A percentile compares a stretch with the other conserved stretches of the same genome.
These are phyloP conservation scores for Cepaea nemoralis DNA, from an alignment of 1,140 invertebrate genomes.

Conservation along the genomic window DNA sequence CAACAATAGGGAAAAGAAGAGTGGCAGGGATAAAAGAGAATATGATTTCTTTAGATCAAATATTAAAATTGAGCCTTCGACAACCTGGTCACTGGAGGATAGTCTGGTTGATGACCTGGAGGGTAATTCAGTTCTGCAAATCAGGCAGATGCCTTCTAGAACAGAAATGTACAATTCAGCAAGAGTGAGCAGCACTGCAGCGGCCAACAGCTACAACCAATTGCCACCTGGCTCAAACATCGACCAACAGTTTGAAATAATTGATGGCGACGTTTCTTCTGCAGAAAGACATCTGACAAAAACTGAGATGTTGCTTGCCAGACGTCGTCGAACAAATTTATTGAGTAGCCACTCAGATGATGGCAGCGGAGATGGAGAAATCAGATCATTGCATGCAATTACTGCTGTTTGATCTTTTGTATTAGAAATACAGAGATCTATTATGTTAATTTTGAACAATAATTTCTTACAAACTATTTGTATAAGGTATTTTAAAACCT, in stretches of 20 bases:
- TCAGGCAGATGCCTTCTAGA: not conserved
- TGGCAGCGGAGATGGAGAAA: not conserved
- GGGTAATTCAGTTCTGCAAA: not conserved
- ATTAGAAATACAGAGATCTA: too few species aligned
- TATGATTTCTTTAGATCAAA: conserved; percentile 22
- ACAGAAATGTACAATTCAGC: not conserved
- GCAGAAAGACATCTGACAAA: conserved; percentile 62
- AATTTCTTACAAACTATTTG: too few species aligned
- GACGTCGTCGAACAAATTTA: conserved; percentile 56
- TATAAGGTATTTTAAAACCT: too few species aligned
- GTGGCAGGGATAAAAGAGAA: conserved; percentile 35
- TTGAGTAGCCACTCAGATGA: conserved; percentile 53
- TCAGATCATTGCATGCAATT: not conserved
- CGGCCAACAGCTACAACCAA: not conserved
- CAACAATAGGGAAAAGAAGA: not conserved
- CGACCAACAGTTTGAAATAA: not conserved
- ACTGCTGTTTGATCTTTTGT: not conserved
- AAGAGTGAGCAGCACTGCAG: not conserved
- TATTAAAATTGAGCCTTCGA: conserved; percentile 29
- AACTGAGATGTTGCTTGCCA: conserved; percentile 70
- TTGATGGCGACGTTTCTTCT: not conserved
- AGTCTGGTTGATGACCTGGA: not conserved
- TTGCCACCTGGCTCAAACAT: too few species aligned
- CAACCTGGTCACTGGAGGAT: not conserved
- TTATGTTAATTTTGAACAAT: too few species aligned